Evolutionary conservation across 2,888 invertebrate genomes (phyloP).

Genomic region (Incurvaria masculella): DNA sequence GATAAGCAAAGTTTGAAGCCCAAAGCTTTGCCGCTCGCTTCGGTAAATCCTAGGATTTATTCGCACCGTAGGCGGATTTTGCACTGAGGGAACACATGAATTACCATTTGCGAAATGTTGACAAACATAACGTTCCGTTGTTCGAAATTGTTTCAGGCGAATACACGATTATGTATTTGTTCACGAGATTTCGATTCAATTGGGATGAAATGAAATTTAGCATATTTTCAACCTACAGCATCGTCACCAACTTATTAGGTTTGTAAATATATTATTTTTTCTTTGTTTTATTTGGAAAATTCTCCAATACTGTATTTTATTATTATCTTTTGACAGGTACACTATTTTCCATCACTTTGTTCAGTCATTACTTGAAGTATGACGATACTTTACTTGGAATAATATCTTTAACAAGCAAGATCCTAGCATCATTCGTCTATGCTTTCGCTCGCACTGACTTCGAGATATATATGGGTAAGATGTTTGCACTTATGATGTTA

Average conservation of each 20-base stretch:
- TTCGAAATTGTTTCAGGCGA: slow-evolving; percentile 55
- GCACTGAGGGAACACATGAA: no score
- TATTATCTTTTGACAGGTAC: slow-evolving; percentile 57
- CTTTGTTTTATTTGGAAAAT: slow-evolving; percentile 13
- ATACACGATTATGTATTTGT: slow-evolving; percentile 53
- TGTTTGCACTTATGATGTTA: background rate
- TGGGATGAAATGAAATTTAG: slow-evolving; percentile 60
- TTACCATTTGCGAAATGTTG: no score
- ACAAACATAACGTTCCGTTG: no score
- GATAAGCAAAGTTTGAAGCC: no score
- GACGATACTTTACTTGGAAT: slow-evolving; percentile 82
- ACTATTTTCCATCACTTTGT: slow-evolving; percentile 74
- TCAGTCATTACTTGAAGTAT: slow-evolving; percentile 76
- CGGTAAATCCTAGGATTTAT: no score
- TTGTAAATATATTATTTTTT: slow-evolving; percentile 18
- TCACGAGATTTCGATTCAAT: slow-evolving; percentile 52
- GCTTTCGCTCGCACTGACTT: slow-evolving; percentile 75
- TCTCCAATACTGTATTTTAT: background rate
- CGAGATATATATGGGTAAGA: slow-evolving; percentile 74
- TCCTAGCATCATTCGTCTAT: slow-evolving; percentile 79
- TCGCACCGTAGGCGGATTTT: no score
- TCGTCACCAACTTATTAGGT: slow-evolving; percentile 53
- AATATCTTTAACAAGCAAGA: slow-evolving; percentile 81
- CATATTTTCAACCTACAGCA: slow-evolving; percentile 54
- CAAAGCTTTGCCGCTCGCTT: no score